These are phyloP conservation scores for Oryzias melastigma DNA, from an alignment of 2,113 vertebrate genomes.

Conservation along the genomic window DNA sequence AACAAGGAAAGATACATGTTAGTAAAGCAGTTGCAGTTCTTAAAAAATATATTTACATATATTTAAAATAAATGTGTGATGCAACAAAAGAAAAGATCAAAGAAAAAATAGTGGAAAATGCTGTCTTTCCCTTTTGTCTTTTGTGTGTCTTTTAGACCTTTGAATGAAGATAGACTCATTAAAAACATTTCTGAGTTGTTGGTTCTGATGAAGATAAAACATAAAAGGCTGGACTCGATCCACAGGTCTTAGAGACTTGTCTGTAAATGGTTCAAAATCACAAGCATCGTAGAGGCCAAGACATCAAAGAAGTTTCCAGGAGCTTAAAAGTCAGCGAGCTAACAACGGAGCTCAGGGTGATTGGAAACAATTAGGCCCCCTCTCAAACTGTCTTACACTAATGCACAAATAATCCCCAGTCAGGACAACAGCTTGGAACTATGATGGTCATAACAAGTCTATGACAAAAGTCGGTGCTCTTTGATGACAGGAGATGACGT, in stretches of 20 bases:
- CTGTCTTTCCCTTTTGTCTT: no score
- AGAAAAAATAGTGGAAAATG: slow-evolving; percentile 14
- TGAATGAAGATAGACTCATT: no score
- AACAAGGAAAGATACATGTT: slow-evolving; percentile 44
- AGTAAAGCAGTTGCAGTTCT: neutral
- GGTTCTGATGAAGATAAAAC: no score
- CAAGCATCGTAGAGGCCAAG: no score
- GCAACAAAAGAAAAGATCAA: slow-evolving; percentile 14
- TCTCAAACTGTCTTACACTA: neutral
- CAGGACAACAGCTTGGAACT: neutral
- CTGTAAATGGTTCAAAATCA: no score
- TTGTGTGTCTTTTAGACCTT: no score
- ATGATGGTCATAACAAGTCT: neutral
- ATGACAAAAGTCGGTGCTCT: neutral
- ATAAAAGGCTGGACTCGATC: no score
- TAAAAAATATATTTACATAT: slow-evolving; percentile 6
- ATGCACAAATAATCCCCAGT: neutral
- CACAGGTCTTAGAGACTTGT: no score
- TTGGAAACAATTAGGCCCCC: neutral
- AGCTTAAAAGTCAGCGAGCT: no score
- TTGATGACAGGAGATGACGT: neutral
- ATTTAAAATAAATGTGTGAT: slow-evolving; percentile 11
- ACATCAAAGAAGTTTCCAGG: no score
- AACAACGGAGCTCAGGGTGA: neutral
- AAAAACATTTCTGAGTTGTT: no score